These are phyloP conservation scores for Pelobates fuscus DNA, from an alignment of 2,113 vertebrate species.

Conservation along the genomic window DNA sequence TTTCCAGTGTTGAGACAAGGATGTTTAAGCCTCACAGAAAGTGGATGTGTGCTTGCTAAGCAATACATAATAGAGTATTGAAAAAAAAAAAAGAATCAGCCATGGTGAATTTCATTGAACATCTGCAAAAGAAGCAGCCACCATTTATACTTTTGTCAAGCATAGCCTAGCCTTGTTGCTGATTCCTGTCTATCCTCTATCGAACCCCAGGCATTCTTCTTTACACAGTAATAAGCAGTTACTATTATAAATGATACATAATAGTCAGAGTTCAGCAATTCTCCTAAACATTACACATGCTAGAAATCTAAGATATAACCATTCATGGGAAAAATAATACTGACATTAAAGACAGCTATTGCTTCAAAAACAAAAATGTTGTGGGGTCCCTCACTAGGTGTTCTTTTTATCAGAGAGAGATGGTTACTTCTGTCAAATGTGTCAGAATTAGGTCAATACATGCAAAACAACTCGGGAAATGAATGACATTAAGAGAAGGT, in stretches of 20 bases:
- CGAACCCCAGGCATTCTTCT: too few species aligned
- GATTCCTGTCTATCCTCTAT: too few species aligned
- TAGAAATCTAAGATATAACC: background rate
- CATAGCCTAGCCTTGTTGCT: too few species aligned
- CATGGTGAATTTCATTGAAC: too few species aligned
- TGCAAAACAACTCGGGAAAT: constrained; percentile 27
- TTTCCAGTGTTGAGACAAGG: too few species aligned
- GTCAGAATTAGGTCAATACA: constrained; percentile 42
- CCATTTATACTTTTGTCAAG: too few species aligned
- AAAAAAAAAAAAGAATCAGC: too few species aligned
- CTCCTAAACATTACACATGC: background rate
- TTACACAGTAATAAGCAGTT: too few species aligned
- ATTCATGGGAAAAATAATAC: background rate
- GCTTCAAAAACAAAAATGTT: background rate
- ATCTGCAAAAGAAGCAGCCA: too few species aligned
- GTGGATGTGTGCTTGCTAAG: too few species aligned
- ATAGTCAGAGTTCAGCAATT: background rate
- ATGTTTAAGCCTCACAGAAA: too few species aligned
- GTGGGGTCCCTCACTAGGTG: background rate
- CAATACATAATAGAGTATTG: too few species aligned
- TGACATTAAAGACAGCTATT: background rate
- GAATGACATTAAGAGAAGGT: constrained; percentile 14
- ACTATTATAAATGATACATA: background rate
- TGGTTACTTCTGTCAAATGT: constrained; percentile 24
- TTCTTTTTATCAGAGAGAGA: constrained; percentile 9